These are phyloP conservation scores for Strongylocentrotus purpuratus DNA, from an alignment of 35 echinoderm and acorn worm genomes.

Conservation along the genomic window DNA sequence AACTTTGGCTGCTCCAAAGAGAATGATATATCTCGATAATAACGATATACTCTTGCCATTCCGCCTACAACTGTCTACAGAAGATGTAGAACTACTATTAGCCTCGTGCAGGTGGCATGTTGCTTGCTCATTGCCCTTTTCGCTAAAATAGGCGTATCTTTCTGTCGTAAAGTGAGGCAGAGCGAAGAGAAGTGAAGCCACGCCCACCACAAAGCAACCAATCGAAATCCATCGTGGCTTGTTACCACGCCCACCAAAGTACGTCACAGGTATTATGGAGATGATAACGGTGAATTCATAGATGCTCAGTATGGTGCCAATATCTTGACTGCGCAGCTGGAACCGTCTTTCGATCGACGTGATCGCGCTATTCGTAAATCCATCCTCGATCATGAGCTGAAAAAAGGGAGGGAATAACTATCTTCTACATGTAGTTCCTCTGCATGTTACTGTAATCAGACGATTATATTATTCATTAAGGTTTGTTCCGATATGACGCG, in stretches of 20 bases:
- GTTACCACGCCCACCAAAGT: slow-evolving; percentile 75
- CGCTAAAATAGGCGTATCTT: slow-evolving; percentile 55
- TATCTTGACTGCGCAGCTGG: slow-evolving; percentile 64
- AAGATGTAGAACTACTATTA: slow-evolving; percentile 16
- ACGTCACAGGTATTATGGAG: slow-evolving; percentile 70
- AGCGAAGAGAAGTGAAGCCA: slow-evolving; percentile 66
- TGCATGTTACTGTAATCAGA: background rate
- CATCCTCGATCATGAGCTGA: slow-evolving; percentile 75
- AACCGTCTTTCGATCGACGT: slow-evolving; percentile 80
- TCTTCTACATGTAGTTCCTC: no score
- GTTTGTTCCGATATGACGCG: no score
- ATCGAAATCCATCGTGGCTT: slow-evolving; percentile 76
- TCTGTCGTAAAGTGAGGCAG: slow-evolving; percentile 79
- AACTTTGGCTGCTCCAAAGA: slow-evolving; percentile 78
- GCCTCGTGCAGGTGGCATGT: background rate
- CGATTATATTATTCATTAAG: background rate
- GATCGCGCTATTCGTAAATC: slow-evolving; percentile 63
- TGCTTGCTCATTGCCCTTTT: background rate
- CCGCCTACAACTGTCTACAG: background rate
- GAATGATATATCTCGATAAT: slow-evolving; percentile 66
- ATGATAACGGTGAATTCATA: slow-evolving; percentile 60
- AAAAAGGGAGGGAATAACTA: background rate
- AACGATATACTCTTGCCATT: background rate
- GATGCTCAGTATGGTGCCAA: slow-evolving; percentile 72
- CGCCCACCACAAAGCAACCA: slow-evolving; percentile 62